These are phyloP conservation scores for Holcopasites calliopsidis DNA, from an alignment of 1,140 invertebrate genomes.

Conservation along the genomic window DNA sequence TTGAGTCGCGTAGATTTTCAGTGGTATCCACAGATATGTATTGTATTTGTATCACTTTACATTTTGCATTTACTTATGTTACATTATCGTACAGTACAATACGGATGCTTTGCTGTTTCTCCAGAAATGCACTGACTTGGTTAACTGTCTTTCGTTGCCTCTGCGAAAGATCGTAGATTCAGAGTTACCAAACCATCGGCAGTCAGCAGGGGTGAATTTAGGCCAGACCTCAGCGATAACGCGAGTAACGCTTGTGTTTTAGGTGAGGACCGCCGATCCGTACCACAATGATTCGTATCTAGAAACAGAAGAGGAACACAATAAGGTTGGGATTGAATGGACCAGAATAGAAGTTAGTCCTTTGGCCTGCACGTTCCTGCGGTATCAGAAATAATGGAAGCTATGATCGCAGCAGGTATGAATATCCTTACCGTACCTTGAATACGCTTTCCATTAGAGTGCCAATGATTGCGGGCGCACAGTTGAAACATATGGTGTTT, in stretches of 20 bases:
- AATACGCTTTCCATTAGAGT: no score
- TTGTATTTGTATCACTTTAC: no score
- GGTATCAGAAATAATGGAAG: no score
- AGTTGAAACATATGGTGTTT: no score
- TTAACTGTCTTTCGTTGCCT: not conserved
- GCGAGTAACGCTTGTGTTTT: not conserved
- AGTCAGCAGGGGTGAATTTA: not conserved
- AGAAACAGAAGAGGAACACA: not conserved
- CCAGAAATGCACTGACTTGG: no score
- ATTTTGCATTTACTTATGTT: not conserved
- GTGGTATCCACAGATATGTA: no score
- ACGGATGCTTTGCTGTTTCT: conserved; percentile 3
- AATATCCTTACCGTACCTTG: no score
- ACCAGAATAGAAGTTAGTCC: not conserved
- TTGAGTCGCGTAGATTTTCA: no score
- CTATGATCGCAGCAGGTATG: no score
- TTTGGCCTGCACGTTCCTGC: no score
- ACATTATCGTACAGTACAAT: conserved; percentile 7
- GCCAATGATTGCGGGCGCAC: no score
- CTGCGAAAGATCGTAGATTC: conserved; percentile 4
- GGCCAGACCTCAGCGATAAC: not conserved
- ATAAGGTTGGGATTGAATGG: not conserved
- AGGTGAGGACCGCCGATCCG: not conserved
- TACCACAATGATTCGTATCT: conserved; percentile 14
- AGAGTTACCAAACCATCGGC: not conserved